Conservation (phyloP, 2,797 vertebrate species). For the Morus bassanus region DNA sequence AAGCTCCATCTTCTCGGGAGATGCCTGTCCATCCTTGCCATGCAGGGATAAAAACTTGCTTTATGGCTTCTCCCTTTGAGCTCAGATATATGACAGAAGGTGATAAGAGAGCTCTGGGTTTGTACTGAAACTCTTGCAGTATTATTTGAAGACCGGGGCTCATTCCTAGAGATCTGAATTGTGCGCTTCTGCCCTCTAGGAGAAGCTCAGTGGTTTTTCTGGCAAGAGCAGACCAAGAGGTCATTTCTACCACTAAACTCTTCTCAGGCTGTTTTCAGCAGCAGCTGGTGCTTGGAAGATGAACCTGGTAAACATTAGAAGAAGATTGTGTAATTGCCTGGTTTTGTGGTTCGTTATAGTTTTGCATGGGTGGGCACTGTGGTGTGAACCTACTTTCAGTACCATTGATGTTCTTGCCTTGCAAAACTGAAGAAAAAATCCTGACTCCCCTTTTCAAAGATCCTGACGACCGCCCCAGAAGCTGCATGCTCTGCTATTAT, state of each 20-base stretch:
- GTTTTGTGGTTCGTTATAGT: not conserved
- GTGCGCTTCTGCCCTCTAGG: not conserved
- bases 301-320: not conserved
- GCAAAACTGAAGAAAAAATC: not conserved
- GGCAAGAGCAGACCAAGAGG: not conserved
- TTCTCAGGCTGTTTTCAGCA: not conserved
- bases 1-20: not conserved
- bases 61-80: not conserved
- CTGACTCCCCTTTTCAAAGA: not conserved
- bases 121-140: not conserved
- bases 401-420: not conserved
- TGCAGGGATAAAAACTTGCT: not conserved
- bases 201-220: not conserved
- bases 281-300: not conserved
- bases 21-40: not conserved
- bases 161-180: not conserved
- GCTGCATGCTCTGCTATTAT: not conserved
- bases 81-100: not conserved
- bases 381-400: conserved; percentile 19
- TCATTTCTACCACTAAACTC: not conserved
- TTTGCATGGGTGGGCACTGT: conserved; percentile 33
- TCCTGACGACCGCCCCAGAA: not conserved
- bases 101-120: not conserved
- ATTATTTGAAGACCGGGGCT: not conserved
- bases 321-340: conserved; percentile 1